A percentile compares a stretch with the other conserved stretches of the same genome.
Conservation (phyloP, 2,888 invertebrate genomes). For the Pegoplata infirma region DNA sequence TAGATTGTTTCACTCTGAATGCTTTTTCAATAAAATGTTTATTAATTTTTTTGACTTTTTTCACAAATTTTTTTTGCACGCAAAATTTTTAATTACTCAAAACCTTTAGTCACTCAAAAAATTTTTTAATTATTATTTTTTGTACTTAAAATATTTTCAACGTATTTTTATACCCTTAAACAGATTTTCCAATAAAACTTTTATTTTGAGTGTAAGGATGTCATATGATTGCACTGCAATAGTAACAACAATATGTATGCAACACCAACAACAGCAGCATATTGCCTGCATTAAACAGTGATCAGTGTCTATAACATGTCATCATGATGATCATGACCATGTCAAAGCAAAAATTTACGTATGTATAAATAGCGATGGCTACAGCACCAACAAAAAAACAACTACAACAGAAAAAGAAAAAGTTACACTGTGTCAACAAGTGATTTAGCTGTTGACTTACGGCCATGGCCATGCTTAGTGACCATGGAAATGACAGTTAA, state of each 20-base stretch:
- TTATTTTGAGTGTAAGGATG: background rate
- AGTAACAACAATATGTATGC: background rate
- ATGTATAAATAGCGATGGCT: background rate
- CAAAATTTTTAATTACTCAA: too few relatives aligned
- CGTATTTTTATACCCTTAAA: too few relatives aligned
- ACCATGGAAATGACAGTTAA: constrained; percentile 35
- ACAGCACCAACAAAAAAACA: background rate
- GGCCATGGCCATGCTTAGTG: constrained; percentile 29
- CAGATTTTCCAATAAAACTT: too few relatives aligned
- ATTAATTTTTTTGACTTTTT: too few relatives aligned
- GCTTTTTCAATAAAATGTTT: too few relatives aligned
- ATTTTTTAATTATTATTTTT: too few relatives aligned
- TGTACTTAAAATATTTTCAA: too few relatives aligned
- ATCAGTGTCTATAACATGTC: constrained; percentile 39
- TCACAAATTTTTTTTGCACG: too few relatives aligned
- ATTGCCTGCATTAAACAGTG: constrained; percentile 3
- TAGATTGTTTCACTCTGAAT: too few relatives aligned
- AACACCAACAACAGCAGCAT: background rate
- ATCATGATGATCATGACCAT: constrained; percentile 35
- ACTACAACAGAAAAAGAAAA: background rate
- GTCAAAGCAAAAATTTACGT: constrained; percentile 30
- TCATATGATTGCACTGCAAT: background rate
- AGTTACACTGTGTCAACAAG: constrained; percentile 22
- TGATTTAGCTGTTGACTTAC: constrained; percentile 37
- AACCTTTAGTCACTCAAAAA: too few relatives aligned